A percentile compares a stretch with the other conserved stretches of the same genome.
These are phyloP conservation scores for Rhinogobio ventralis DNA, from an alignment of 2,797 vertebrate genomes.

Conservation along the genomic window DNA sequence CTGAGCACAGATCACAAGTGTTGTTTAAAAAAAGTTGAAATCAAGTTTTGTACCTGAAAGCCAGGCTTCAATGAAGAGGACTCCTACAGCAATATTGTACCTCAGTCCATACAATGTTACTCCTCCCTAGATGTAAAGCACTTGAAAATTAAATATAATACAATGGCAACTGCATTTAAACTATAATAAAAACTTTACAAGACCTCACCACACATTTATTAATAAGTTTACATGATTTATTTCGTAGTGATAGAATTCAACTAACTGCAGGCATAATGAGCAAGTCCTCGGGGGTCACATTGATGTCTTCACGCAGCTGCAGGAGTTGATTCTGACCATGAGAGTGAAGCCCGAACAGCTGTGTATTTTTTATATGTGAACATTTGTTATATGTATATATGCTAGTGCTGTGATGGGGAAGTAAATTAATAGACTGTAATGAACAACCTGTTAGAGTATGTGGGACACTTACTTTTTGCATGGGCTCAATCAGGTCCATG, in stretches of 20 bases:
- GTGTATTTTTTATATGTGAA: neutral
- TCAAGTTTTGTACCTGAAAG: conserved; percentile 74
- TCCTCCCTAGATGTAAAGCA: conserved; percentile 72
- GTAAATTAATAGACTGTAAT: neutral
- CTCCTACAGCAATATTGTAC: conserved; percentile 78
- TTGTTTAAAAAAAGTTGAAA: neutral
- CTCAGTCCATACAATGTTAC: conserved; percentile 79
- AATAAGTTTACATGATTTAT: neutral
- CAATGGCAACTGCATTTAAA: neutral
- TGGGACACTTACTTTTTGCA: conserved; percentile 77
- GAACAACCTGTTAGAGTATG: neutral
- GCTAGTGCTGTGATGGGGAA: neutral
- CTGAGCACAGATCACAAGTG: neutral
- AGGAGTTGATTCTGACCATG: conserved; percentile 76
- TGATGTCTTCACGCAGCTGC: conserved; percentile 68
- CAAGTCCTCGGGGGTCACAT: conserved; percentile 72
- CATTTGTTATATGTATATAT: neutral
- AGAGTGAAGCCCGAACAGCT: conserved; percentile 78
- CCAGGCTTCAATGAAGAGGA: conserved; percentile 84
- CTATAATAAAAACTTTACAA: neutral
- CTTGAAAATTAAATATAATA: neutral
- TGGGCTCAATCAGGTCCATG: conserved; percentile 82
- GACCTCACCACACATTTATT: neutral
- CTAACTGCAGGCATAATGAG: conserved; percentile 78
- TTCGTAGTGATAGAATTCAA: neutral